These are phyloP conservation scores for Drosophila melanocephala DNA, from an alignment of 2,888 invertebrate genomes.

Conservation along the genomic window DNA sequence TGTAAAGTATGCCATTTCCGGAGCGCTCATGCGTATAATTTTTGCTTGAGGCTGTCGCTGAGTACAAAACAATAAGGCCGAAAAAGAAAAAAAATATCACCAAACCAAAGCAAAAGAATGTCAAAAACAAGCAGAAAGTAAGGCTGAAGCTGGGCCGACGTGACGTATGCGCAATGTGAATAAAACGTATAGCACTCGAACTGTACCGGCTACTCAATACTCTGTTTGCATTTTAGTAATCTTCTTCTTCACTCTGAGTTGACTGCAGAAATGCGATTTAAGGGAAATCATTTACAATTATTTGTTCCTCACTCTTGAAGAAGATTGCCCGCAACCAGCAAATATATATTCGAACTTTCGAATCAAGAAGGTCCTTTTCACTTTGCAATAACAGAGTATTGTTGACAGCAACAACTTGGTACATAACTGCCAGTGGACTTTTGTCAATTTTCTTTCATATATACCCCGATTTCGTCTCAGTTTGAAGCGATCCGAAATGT, in stretches of 20 bases:
- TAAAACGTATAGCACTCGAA: slow-evolving; percentile 11
- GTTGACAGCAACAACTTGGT: slow-evolving; percentile 22
- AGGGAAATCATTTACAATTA: not conserved
- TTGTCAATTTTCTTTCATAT: not conserved
- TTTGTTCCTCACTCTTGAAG: not conserved
- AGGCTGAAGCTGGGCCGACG: slow-evolving; percentile 55
- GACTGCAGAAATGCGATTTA: not conserved
- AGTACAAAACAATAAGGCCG: slow-evolving; percentile 70
- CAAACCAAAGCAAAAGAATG: slow-evolving; percentile 30
- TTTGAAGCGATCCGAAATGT: slow-evolving; percentile 34
- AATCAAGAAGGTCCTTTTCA: not conserved
- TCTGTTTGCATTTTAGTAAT: not conserved
- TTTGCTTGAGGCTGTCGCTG: slow-evolving; percentile 77
- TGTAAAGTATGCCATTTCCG: slow-evolving; percentile 80
- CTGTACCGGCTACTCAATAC: not conserved
- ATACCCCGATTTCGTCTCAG: slow-evolving; percentile 20
- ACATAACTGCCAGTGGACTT: slow-evolving; percentile 36
- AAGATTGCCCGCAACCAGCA: not conserved
- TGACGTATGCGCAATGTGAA: slow-evolving; percentile 71
- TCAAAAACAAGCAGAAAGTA: slow-evolving; percentile 16
- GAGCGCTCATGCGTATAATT: slow-evolving; percentile 81
- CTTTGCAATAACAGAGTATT: not conserved
- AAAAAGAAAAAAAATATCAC: slow-evolving; percentile 19
- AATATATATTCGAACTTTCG: not conserved
- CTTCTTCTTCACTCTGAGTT: not conserved